Evolutionary conservation across 2,113 vertebrate species (phyloP).

Genomic region (Ariopsis seemanni): DNA sequence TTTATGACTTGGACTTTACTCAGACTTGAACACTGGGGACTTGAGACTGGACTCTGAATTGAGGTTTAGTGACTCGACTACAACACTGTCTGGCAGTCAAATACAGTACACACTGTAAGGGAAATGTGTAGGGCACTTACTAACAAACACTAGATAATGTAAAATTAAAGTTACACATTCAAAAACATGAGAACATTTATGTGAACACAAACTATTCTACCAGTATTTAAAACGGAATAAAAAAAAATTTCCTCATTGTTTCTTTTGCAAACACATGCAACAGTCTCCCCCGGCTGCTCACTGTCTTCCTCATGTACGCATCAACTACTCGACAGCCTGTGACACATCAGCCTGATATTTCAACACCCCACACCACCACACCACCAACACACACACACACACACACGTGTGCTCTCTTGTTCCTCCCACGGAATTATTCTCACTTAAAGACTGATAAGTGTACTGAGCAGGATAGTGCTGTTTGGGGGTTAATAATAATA

Average conservation of each 20-base stretch:
- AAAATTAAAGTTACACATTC: neutral
- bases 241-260: neutral
- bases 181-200: neutral
- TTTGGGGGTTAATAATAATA: too few species aligned
- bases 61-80: too few species aligned
- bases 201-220: neutral
- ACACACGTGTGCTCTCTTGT: neutral
- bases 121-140: neutral
- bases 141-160: neutral
- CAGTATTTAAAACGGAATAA: neutral
- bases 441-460: conserved; percentile 30
- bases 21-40: too few species aligned
- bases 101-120: neutral
- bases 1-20: too few species aligned
- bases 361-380: conserved; percentile 15
- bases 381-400: conserved; percentile 15
- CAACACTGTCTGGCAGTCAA: neutral
- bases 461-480: neutral
- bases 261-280: neutral
- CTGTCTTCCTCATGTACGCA: conserved; percentile 22
- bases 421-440: neutral
- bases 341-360: conserved; percentile 55
- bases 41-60: too few species aligned
- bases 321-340: conserved; percentile 33
- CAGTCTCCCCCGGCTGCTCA: conserved; percentile 20